Evolutionary conservation across 1,140 invertebrate species (phyloP).

Genomic region (Forficula auricularia): DNA sequence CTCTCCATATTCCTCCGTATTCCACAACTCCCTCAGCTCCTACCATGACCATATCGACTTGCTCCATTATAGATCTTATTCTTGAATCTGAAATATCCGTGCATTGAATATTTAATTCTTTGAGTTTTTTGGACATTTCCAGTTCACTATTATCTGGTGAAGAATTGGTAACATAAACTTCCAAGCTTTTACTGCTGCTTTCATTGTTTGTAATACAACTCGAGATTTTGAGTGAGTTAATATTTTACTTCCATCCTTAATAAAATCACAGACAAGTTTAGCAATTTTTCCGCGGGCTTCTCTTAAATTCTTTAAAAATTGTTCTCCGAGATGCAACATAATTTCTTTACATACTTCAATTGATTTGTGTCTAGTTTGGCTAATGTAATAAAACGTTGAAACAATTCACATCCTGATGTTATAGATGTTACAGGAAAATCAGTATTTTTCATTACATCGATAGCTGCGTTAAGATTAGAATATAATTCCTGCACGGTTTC

Average conservation of each 20-base stretch:
- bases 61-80: conserved; percentile 86
- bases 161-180: conserved; percentile 80
- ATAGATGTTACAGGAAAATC: conserved; percentile 74
- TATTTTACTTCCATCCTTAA: conserved; percentile 68
- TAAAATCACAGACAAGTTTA: conserved; percentile 62
- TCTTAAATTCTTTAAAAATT: conserved; percentile 59
- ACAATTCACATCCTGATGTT: conserved; percentile 78
- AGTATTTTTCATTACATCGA: conserved; percentile 59
- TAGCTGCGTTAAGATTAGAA: conserved; percentile 58
- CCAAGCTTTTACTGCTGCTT: conserved; percentile 70
- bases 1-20: no score
- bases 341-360: conserved; percentile 74
- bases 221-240: conserved; percentile 81
- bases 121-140: conserved; percentile 56
- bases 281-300: conserved; percentile 68
- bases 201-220: conserved; percentile 76
- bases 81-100: conserved; percentile 78
- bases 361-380: conserved; percentile 56
- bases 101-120: conserved; percentile 45
- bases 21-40: conserved; percentile 95
- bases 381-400: conserved; percentile 83
- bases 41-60: conserved; percentile 82
- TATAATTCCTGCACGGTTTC: conserved; percentile 70
- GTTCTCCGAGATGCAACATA: conserved; percentile 63
- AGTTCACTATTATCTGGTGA: conserved; percentile 62